Evolutionary conservation across 2,113 vertebrate species (phyloP).

Genomic region (Dermatemys mawii): DNA sequence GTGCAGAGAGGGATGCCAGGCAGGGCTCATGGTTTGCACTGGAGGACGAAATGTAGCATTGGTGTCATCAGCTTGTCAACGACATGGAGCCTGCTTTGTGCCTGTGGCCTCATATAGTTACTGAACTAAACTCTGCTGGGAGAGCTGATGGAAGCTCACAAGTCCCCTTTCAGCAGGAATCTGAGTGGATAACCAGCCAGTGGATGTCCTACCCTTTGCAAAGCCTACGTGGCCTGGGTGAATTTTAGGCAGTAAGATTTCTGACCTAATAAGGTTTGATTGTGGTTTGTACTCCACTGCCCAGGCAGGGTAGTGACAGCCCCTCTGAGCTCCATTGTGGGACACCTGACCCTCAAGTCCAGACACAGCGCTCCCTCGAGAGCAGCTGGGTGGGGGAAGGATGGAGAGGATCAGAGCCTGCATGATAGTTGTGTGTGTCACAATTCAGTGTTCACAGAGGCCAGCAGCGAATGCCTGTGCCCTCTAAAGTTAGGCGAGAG

Average conservation of each 20-base stretch:
- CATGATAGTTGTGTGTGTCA: background rate
- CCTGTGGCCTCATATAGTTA: background rate
- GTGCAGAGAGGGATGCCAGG: background rate
- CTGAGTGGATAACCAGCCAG: background rate
- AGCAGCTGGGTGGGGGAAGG: background rate
- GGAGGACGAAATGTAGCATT: background rate
- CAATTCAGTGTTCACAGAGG: background rate
- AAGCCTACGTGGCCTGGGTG: background rate
- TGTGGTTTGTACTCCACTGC: background rate
- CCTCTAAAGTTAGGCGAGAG: background rate
- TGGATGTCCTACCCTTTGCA: background rate
- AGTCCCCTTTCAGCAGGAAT: background rate
- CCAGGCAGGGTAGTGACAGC: too few species aligned
- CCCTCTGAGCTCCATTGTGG: background rate
- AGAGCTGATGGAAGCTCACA: background rate
- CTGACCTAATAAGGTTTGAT: background rate
- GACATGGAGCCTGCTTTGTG: background rate
- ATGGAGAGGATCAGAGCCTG: background rate
- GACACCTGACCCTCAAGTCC: background rate
- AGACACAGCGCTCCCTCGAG: background rate
- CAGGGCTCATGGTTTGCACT: background rate
- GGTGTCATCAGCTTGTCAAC: background rate
- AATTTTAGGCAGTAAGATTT: background rate
- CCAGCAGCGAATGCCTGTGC: background rate
- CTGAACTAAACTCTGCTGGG: background rate